Evolutionary conservation across 2,797 vertebrate genomes (phyloP).

Genomic region (Chelon auratus): DNA sequence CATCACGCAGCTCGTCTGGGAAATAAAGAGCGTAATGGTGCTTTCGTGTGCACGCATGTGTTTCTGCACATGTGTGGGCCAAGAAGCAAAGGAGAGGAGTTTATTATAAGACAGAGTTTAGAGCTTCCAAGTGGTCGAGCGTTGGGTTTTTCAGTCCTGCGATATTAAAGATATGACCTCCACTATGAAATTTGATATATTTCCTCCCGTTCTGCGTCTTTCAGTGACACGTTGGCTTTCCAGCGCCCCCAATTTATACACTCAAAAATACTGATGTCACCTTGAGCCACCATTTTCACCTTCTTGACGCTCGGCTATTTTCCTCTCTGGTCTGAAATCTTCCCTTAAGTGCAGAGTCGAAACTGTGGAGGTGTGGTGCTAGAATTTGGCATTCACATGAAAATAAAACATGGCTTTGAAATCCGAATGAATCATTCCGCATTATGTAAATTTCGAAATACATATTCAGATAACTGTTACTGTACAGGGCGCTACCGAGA

Average conservation of each 20-base stretch:
- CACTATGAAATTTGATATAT: conserved; percentile 20
- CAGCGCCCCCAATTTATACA: conserved; percentile 28
- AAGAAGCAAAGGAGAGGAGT: conserved; percentile 17
- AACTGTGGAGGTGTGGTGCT: conserved; percentile 17
- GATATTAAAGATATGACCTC: conserved; percentile 12
- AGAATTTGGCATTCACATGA: conserved; percentile 30
- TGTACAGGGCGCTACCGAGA: not conserved
- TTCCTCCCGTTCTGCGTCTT: not conserved
- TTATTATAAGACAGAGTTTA: conserved; percentile 23
- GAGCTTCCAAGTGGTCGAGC: conserved; percentile 24
- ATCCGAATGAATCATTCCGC: conserved; percentile 32
- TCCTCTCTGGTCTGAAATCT: conserved; percentile 2
- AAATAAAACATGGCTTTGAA: conserved; percentile 27
- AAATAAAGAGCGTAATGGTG: conserved; percentile 60
- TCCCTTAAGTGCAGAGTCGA: conserved; percentile 8
- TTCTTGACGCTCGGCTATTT: conserved; percentile 10
- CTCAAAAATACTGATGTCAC: conserved; percentile 34
- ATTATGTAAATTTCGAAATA: conserved; percentile 32
- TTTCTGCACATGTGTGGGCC: conserved; percentile 12
- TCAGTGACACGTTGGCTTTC: conserved; percentile 4
- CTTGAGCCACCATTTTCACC: conserved; percentile 44
- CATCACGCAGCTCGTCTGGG: conserved; percentile 37
- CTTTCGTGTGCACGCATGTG: conserved; percentile 33
- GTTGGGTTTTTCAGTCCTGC: not conserved
- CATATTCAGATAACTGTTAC: no score